Evolutionary conservation across 1,140 invertebrate species (phyloP), one percentile per base, ranked within the genome.

Genomic region (Hirudo medicinalis): DNA sequence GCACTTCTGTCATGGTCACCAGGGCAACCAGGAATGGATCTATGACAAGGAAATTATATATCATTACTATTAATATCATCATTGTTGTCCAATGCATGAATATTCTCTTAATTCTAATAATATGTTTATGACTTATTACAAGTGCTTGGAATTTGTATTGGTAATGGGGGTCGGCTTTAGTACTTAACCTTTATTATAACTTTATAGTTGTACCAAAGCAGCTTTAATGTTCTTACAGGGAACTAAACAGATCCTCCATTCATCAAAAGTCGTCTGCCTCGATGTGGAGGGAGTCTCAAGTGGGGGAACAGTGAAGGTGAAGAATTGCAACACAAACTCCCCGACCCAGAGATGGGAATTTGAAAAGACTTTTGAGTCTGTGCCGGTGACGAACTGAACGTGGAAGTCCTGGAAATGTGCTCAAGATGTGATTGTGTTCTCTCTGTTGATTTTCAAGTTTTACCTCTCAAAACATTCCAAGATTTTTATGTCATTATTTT

Each of bases 321-420:
- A 75, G 67, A 71, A 74, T n/a, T 80, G 79, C 74, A 72, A 75
- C 17, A 72, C 72, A 19, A 72, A 72, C 36, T 76, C 76, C 32
- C 22, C 29, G 8, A 74, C 77, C 3, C 79, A 80, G 71, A 77
- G 77, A 70, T 80, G 79, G 79, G 73, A 75, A 22, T 78, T 63
- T 22, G 57, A 63, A 63, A 63, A n/a, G 29, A 49, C 43, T 49
- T 49, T 8, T 49, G 43, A 49, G 43, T 17, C 43, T 49, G 3
- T 49, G 4, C 43, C 43, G 9, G 43, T 49, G 43, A 49, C 43
- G 54, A 57, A 25, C 54, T 57, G 25, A 25, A 63, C 19, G 19
- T 63, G 2, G 29, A 63, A 63, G 9, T 63, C 57, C 17, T 63
- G 11, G 11, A 32, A 11, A 25, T 63, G 11, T 32, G 22, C 29